Conservation (phyloP, 2,888 invertebrate species). For the Acleris literana region DNA sequence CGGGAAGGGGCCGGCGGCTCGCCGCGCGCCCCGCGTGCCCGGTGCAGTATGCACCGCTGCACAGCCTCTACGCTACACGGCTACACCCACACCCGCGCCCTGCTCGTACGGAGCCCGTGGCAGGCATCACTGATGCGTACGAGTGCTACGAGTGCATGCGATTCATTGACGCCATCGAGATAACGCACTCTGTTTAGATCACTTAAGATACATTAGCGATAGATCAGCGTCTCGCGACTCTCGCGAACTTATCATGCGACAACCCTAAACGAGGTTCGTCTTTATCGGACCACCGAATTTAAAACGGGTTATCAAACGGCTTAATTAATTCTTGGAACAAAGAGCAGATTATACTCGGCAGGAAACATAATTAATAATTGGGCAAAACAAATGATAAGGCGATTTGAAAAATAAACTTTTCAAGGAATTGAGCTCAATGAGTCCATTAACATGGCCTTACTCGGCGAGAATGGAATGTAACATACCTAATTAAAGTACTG, state of each 20-base stretch:
- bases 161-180: conserved; percentile 71
- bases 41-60: conserved; percentile 73
- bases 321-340: conserved; percentile 31
- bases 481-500: conserved; percentile 17
- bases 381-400: conserved; percentile 30
- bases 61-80: conserved; percentile 54
- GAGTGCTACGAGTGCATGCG: conserved; percentile 50
- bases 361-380: conserved; percentile 27
- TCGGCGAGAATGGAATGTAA: conserved; percentile 9
- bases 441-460: conserved; percentile 10
- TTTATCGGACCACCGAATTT: conserved; percentile 27
- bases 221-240: conserved; percentile 46
- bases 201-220: conserved; percentile 59
- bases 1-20: conserved; percentile 48
- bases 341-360: conserved; percentile 21
- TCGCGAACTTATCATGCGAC: conserved; percentile 41
- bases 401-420: conserved; percentile 13
- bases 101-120: conserved; percentile 52
- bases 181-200: conserved; percentile 64
- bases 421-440: conserved; percentile 21
- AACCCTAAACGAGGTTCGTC: conserved; percentile 2
- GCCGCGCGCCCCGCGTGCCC: conserved; percentile 50
- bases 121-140: conserved; percentile 56
- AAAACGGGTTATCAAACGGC: conserved; percentile 29
- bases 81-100: conserved; percentile 38